Percentiles rank a stretch among this genome's conserved stretches.
These are phyloP conservation scores for Apodemus agrarius DNA, from an alignment of 2,797 vertebrate species.

Conservation along the genomic window DNA sequence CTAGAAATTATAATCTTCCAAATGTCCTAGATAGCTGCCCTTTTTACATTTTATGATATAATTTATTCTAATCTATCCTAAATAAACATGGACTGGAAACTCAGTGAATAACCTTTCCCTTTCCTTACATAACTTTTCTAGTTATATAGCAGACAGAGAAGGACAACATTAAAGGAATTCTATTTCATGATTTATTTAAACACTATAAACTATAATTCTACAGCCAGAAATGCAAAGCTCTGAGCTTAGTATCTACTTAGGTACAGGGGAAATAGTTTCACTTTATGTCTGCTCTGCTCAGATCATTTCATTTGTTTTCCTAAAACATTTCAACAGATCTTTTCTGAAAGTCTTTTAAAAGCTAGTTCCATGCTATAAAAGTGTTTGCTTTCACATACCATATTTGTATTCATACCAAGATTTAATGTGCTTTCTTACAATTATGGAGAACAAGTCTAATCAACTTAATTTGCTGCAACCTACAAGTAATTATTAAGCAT, in stretches of 20 bases:
- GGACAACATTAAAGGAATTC: background rate
- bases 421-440: background rate
- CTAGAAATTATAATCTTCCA: background rate
- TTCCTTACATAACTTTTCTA: background rate
- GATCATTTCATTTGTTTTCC: background rate
- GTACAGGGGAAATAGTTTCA: background rate
- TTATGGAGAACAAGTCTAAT: background rate
- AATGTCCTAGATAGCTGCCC: background rate
- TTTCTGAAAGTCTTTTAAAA: slow-evolving; percentile 21
- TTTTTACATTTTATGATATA: background rate
- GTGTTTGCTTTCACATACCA: background rate
- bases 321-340: background rate
- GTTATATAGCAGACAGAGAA: background rate
- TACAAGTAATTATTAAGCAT: background rate
- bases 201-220: background rate
- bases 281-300: background rate
- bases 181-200: background rate
- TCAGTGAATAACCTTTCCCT: background rate
- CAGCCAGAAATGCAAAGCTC: background rate
- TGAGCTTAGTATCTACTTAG: background rate
- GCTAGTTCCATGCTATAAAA: no score
- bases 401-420: background rate
- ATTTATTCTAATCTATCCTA: background rate
- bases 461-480: background rate
- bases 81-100: background rate